phyloP scores from a whole-genome alignment of 1,140 invertebrate genomes.

The Chironomus striatipennis region DNA sequence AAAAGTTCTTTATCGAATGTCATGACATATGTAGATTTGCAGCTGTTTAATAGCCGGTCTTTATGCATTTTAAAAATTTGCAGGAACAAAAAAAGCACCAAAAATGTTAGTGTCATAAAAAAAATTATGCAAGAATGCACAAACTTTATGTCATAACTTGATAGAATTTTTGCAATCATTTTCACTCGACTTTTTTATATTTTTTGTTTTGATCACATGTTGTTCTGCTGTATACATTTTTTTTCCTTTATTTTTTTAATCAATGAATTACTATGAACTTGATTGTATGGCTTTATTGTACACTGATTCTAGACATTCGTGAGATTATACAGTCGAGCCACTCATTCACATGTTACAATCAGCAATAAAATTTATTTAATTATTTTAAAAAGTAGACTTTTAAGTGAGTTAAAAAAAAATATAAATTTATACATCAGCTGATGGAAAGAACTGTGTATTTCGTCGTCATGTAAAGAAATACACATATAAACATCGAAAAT shows the following conservation, averaged over 20 bases:
- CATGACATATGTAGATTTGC: too few species aligned
- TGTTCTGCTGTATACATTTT: neutral
- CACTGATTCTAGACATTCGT: neutral
- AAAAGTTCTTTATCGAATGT: too few species aligned
- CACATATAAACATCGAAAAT: neutral
- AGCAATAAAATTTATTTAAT: too few species aligned
- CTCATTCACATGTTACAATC: neutral
- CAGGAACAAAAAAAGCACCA: too few species aligned
- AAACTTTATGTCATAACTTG: too few species aligned
- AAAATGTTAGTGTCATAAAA: too few species aligned
- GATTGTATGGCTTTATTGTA: neutral
- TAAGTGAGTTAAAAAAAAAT: neutral
- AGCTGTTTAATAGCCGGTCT: neutral
- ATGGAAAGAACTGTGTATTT: conserved; percentile 10
- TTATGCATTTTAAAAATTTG: neutral
- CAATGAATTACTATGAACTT: neutral
- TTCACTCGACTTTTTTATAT: neutral
- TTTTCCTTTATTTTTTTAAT: too few species aligned
- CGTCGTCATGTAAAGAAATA: neutral
- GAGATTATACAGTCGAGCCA: neutral
- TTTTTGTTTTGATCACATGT: conserved; percentile 23
- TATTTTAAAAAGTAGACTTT: neutral
- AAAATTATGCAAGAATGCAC: too few species aligned
- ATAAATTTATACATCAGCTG: conserved; percentile 9
- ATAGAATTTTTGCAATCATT: neutral